Evolutionary conservation across 2,888 invertebrate species (phyloP), one percentile per base, ranked within the genome.

Genomic region (Eristalis tenax): DNA sequence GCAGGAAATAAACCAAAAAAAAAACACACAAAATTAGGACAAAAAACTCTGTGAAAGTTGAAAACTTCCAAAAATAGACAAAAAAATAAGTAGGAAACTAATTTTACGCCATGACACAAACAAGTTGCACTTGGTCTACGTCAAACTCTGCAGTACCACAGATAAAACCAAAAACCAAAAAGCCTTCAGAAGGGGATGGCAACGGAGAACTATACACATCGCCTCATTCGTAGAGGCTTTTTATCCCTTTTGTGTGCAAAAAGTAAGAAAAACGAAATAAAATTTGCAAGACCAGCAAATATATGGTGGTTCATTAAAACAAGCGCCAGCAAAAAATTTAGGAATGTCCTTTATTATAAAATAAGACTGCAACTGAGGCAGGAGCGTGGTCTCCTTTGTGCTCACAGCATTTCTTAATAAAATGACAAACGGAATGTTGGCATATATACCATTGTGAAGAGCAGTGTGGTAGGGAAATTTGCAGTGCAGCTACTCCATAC

Each of bases 71-170:
- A 28, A 28, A 6, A n/a, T 1, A 50, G 18, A 50, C 11, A 83
- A 87, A 83, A 83, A 87, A 83, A 71, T 69, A 76, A 87, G 59
- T 79, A 80, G 69, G 83, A 87, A 87, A 87, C 79, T 80, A 87
- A 83, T 87, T 87, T 87, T 65, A 87, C 87, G 87, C 87, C 83
- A 87, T 83, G 87, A 83, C 87, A 83, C 79, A 87, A 87, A 83
- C 83, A 87, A 87, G 87, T 83, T 83, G 87, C 87, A 78, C 79
- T 83, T 87, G 75, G 71, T 43, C 50, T 28, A 66, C 71, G 61
- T 71, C 76, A 83, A 68, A 57, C 50, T 75, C 75, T 76, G 79
- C 63, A 69, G 63, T 69, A 32, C 18, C 70, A 68, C 79, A 79
- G 71, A 86, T 64, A 35, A 75, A 78, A 75, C 28, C 78, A 64